phyloP scores from a whole-genome alignment of 2,113 vertebrate genomes.

The Vulpes lagopus region DNA sequence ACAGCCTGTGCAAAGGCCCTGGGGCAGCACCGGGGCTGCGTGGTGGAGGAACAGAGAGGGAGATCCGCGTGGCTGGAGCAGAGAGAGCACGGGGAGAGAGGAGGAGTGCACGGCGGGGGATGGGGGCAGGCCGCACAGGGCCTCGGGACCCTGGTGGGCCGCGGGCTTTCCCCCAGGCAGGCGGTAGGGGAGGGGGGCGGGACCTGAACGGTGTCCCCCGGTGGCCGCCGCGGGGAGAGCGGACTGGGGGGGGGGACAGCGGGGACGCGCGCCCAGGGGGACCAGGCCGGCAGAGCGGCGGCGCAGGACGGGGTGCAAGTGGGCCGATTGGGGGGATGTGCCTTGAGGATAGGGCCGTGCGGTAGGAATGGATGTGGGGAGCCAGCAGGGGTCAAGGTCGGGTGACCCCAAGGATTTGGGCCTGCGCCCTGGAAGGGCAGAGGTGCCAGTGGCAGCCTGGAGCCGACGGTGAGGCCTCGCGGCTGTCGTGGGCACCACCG shows the following conservation, averaged over 20 bases:
- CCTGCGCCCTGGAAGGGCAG: neutral
- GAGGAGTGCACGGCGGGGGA: neutral
- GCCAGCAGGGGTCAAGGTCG: neutral
- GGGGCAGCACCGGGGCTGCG: neutral
- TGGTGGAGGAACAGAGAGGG: neutral
- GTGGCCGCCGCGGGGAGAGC: neutral
- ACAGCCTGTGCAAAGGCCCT: neutral
- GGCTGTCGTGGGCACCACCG: too few species aligned
- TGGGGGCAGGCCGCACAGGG: fast-evolving
- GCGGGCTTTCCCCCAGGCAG: neutral
- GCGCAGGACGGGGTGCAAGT: neutral
- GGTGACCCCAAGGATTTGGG: neutral
- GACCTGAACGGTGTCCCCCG: neutral
- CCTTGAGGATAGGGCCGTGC: neutral
- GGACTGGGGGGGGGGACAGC: neutral
- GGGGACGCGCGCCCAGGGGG: neutral
- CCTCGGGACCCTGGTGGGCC: fast-evolving
- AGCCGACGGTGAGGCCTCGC: too few species aligned
- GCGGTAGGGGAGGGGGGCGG: neutral
- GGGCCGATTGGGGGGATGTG: neutral
- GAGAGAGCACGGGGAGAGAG: neutral
- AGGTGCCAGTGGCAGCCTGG: neutral
- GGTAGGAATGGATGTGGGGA: neutral
- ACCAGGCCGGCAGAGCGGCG: fast-evolving
- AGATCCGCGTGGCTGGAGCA: neutral